Base-by-base conservation (phyloP, 2,888 invertebrate genomes). In the Vandiemenella viatica region DNA sequence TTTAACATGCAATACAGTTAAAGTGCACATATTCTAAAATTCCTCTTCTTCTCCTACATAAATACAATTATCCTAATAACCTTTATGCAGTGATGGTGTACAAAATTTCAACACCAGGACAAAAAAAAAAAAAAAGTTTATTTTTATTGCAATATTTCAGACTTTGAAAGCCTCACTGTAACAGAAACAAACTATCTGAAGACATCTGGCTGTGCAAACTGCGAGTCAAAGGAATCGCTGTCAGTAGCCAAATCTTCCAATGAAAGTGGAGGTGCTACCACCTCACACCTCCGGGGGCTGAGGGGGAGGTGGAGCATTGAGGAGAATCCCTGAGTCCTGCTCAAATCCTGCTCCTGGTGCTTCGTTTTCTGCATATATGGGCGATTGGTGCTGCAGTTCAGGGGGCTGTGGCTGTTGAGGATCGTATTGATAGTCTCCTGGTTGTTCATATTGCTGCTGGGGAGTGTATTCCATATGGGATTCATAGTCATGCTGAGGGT, bases 231-330 rank as follows among this genome's bases (percentile, higher is more conserved):
- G 13, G 49, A 50, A 47, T 53, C 55, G 50, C 53, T 44, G 48
- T 54, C 54, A 32, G 54, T 54, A 51, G 53, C 54, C 45, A 55
- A 50, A 50, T 55, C 55, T 54, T 55, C 52, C 20, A 55, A 49
- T 17, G 52, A 53, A 47, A 55, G 55, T 47, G 52, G 50, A 40
- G 43, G 44, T 44, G 16, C 26, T 32, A 37, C 46, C 45, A 32
- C 45, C 45, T 49, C 46, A 50, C 22, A 47, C 51, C 43, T 48
- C 49, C 43, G 44, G 20, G 32, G 15, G 19, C 32, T 40, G 43
- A 17, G 32, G 42, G 20, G 26, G 46, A 38, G 50, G 46, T 46
- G 43, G 40, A 21, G n/a, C 20, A 15, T 15, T 38, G 38, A 16
- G 38, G 20, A 20, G 42, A 18, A 8, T 16, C 15, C 22, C 38